These are phyloP conservation scores for Notarius quadriscutis DNA, from an alignment of 2,113 vertebrate species.

Conservation along the genomic window DNA sequence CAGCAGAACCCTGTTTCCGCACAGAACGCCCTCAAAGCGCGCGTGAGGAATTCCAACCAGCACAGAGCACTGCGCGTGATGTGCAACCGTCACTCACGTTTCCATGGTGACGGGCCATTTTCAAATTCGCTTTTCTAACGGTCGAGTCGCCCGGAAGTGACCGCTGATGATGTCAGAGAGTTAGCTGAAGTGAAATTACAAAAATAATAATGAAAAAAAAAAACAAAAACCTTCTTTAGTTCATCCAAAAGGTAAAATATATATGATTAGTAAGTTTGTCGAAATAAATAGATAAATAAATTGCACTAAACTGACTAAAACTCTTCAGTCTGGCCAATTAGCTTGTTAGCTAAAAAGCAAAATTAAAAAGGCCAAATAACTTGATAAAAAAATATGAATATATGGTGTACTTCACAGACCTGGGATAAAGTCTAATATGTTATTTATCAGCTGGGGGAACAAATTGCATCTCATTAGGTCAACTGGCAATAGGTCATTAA, in stretches of 20 bases:
- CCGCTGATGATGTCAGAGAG: background rate
- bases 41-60: slow-evolving; percentile 38
- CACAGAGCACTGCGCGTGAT: slow-evolving; percentile 31
- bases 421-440: too few relatives aligned
- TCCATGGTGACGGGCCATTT: slow-evolving; percentile 48
- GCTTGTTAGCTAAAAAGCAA: background rate
- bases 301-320: background rate
- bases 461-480: too few relatives aligned
- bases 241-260: background rate
- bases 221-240: background rate
- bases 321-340: background rate
- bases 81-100: slow-evolving; percentile 30
- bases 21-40: background rate
- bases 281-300: background rate
- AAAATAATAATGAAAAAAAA: background rate
- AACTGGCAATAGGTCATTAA: too few relatives aligned
- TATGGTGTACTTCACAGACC: too few relatives aligned
- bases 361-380: background rate
- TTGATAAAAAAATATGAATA: too few relatives aligned
- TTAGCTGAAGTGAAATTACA: background rate
- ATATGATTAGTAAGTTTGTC: background rate
- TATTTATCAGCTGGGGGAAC: too few relatives aligned
- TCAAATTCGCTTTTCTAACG: background rate
- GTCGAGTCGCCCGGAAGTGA: background rate
- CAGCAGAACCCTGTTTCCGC: background rate